Evolutionary conservation across 92 coral and sea anemone species (phyloP), one percentile per base, ranked within the genome.

Genomic region (Epizoanthus rinbou): DNA sequence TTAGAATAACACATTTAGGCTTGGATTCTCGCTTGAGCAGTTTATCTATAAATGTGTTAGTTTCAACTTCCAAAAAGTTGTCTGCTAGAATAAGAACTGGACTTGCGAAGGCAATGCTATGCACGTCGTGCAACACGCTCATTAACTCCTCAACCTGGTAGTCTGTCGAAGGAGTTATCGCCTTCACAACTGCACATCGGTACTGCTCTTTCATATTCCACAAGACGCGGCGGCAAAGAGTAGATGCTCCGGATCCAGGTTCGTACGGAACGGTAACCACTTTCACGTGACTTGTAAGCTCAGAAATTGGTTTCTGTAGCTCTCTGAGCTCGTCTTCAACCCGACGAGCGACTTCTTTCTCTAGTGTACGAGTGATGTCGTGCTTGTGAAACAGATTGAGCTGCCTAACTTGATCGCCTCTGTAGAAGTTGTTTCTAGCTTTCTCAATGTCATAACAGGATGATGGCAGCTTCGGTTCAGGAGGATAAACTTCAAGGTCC

Each of bases 191-290:
- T 3, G 93, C 93, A 74, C 91, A 90, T 31, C 93, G 83, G 62
- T 41, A 87, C 2, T 41, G 67, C 5, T 87, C 57, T 0, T 87
- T 56, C 28, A 66, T 90, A 2, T 81, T 63, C 93, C 93, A 90
- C 41, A 90, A 33, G n/a, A 90, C 85, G 37, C 91, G 85, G 18
- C 93, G 87, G 45, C 93, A 87, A 16, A 90, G 82, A 0, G 93
- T 90, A 0, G 93, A 80, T 28, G 91, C 93, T 8, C 93, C 93
- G 47, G 93, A 85, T 18, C 93, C 93, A 7, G 89, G 79, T 60
- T 90, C 93, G 35, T 90, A 90, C 17, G 87, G 79, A 17, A 90
- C 59, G 24, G 53, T 85, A 10, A 90, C 87, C 21, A 83, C 88
- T 78, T 75, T 83, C 14, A 87, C 90, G 65, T 76, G 60, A 45